These are phyloP conservation scores for Euzophera pinguis DNA, from an alignment of 2,888 invertebrate genomes.

Conservation along the genomic window DNA sequence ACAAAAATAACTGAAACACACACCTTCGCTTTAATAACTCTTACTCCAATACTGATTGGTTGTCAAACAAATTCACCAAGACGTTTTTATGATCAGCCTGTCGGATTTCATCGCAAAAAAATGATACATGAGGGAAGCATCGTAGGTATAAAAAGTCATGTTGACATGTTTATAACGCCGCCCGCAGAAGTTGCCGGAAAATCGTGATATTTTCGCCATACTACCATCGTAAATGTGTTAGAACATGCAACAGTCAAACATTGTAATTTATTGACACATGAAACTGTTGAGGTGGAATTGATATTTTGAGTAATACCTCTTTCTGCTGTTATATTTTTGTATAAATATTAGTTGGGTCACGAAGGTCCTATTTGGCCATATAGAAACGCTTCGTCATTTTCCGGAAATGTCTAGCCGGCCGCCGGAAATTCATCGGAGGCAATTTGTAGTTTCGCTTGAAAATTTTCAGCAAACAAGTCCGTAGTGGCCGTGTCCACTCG, in stretches of 20 bases:
- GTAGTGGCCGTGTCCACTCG: conserved; percentile 28
- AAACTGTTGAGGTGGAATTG: background rate
- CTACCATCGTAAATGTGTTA: conserved; percentile 19
- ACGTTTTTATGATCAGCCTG: conserved; percentile 24
- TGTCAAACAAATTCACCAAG: conserved; percentile 20
- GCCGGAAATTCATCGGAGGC: conserved; percentile 63
- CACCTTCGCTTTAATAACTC: background rate
- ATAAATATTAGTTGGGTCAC: conserved; percentile 22
- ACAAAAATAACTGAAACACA: conserved; percentile 31
- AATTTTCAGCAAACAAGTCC: conserved; percentile 53
- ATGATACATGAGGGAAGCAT: conserved; percentile 22
- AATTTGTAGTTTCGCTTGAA: conserved; percentile 56
- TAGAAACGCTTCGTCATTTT: conserved; percentile 52
- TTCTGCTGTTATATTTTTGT: conserved; percentile 18
- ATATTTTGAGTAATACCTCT: conserved; percentile 12
- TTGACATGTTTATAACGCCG: conserved; percentile 26
- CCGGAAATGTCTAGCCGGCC: conserved; percentile 56
- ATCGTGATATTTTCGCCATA: conserved; percentile 22
- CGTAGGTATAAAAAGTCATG: conserved; percentile 22
- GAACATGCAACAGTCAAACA: conserved; percentile 19
- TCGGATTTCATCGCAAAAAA: conserved; percentile 22
- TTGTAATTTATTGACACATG: conserved; percentile 17
- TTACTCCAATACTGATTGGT: conserved; percentile 8
- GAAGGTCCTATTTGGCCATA: conserved; percentile 32
- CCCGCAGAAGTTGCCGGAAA: conserved; percentile 20